Evolutionary conservation across 2,797 vertebrate species (phyloP), one percentile per base, ranked within the genome.

Genomic region (Monodelphis domestica): DNA sequence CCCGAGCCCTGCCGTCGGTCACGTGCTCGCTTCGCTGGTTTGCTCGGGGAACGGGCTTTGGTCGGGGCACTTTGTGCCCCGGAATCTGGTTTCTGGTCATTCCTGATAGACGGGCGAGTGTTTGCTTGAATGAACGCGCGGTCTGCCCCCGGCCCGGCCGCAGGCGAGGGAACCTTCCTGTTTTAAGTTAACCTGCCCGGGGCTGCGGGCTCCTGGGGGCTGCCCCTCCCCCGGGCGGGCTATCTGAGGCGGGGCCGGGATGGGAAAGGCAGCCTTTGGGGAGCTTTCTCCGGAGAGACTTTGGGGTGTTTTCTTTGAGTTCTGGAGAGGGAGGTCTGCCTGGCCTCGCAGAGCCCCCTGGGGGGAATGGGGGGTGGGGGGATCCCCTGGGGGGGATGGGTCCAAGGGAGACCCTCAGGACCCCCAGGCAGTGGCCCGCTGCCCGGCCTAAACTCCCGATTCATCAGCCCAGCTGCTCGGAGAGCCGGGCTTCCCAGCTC

Each of bases 31-130:
- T 89, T 88, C 45, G 70, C 21, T 89, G 57, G 91, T 90, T 15
- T 51, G 54, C 30, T 21, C 0, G 53, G 33, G 70, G 9, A 89
- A 92, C 14, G 55, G 70, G 90, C 54, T 90, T 96, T 91, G 52
- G 91, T n/a, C n/a, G n/a, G 97, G 90, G 52, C 91, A 52, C 54
- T 24, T 0, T 54, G 57, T 17, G 30, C 2, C 92, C 89, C 78
- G 93, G 87, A 33, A 53, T 95, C 94, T 21, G 78, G 45, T 91
- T 78, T 94, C 95, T 94, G 91, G 92, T 2, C 0, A 53, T 95
- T 94, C 94, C 53, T 92, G 92, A 95, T 92, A 93, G 51, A n/a
- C n/a, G n/a, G n/a, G n/a, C n/a, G n/a, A n/a, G n/a, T n/a, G n/a
- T n/a, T n/a, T n/a, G n/a, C n/a, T n/a, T n/a, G n/a, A n/a, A n/a